Conservation (phyloP, 2,113 vertebrate species). For the Hypomesus transpacificus region DNA sequence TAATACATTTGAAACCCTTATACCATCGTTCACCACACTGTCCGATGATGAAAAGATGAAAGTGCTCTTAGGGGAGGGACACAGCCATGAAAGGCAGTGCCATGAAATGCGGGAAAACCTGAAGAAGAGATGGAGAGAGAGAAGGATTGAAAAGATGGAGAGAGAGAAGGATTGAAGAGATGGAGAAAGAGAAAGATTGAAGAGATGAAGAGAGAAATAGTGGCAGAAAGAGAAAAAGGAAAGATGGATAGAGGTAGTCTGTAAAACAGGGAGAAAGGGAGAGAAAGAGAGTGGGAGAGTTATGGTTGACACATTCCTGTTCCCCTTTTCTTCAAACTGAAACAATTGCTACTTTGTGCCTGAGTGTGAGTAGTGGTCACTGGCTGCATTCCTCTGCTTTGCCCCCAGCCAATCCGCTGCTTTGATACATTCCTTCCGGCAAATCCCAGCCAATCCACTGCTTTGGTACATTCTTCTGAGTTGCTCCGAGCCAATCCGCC, state of each 20-base stretch:
- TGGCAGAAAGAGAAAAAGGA: constrained; percentile 12
- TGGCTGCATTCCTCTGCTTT: constrained; percentile 34
- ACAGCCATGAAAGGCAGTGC: too few species aligned
- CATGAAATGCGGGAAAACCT: too few species aligned
- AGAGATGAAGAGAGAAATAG: not conserved
- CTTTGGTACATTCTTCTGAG: constrained; percentile 63
- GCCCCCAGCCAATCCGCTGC: constrained; percentile 10
- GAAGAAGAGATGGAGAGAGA: constrained; percentile 6
- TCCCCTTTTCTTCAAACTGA: constrained; percentile 67
- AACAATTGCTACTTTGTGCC: constrained; percentile 75
- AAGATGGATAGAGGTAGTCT: not conserved
- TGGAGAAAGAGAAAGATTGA: constrained; percentile 10
- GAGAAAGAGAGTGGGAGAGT: constrained; percentile 55
- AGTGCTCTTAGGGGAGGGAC: too few species aligned
- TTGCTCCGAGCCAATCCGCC: constrained; percentile 56
- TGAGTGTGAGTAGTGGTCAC: constrained; percentile 55
- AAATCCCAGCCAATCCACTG: constrained; percentile 51
- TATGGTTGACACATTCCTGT: constrained; percentile 72
- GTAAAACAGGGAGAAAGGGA: constrained; percentile 28
- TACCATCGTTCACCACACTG: too few species aligned
- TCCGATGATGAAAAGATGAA: too few species aligned
- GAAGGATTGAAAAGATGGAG: constrained; percentile 28
- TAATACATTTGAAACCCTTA: too few species aligned
- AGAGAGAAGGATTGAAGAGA: constrained; percentile 10
- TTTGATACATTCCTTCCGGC: constrained; percentile 69